Evolutionary conservation across 2,797 vertebrate species (phyloP).

Genomic region (Leucoraja ocellata): DNA sequence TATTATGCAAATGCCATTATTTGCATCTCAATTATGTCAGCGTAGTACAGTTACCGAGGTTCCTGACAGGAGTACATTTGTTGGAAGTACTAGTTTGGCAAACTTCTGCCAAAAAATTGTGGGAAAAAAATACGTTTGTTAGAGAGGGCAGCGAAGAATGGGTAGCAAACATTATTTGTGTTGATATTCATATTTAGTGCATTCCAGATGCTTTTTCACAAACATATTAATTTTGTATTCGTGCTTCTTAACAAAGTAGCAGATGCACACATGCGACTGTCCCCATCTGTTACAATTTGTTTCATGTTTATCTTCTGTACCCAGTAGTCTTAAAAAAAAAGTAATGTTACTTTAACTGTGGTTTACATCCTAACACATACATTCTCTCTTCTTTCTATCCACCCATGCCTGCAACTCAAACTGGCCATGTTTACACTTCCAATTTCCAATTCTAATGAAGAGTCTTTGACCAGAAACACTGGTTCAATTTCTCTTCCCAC

Average conservation of each 20-base stretch:
- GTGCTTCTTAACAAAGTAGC: neutral
- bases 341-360: too few relatives aligned
- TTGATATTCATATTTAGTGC: neutral
- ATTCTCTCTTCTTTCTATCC: too few relatives aligned
- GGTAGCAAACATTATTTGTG: neutral
- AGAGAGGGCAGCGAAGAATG: neutral
- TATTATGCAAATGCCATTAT: slow-evolving; percentile 32
- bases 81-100: neutral
- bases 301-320: too few relatives aligned
- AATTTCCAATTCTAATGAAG: too few relatives aligned
- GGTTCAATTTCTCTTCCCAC: too few relatives aligned
- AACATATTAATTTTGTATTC: neutral
- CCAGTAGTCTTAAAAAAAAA: too few relatives aligned
- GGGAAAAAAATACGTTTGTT: neutral
- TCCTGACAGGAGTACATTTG: slow-evolving; percentile 4
- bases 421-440: too few relatives aligned
- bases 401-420: too few relatives aligned
- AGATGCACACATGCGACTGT: neutral
- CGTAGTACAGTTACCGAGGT: neutral
- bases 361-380: too few relatives aligned
- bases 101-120: slow-evolving; percentile 7
- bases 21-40: slow-evolving; percentile 30
- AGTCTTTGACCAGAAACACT: too few relatives aligned
- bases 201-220: neutral
- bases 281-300: too few relatives aligned